Conservation (phyloP, 2,797 vertebrate species). For the Enteromius thamalakanensis region DNA sequence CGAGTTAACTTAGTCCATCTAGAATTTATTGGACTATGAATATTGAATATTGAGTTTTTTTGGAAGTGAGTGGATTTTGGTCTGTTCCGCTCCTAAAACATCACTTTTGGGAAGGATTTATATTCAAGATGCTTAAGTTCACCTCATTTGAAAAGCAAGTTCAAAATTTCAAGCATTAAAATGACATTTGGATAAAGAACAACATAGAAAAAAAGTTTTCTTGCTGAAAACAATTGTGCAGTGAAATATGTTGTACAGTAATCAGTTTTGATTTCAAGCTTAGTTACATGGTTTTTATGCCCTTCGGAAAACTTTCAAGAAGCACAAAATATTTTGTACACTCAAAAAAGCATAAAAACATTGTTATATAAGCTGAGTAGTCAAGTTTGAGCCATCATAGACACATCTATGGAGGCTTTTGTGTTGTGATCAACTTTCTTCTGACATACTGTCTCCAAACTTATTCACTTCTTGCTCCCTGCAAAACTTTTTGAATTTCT, state of each 20-base stretch:
- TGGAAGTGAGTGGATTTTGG: background rate
- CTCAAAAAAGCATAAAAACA: background rate
- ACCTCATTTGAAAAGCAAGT: background rate
- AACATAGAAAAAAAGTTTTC: background rate
- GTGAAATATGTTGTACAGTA: background rate
- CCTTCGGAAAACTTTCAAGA: background rate
- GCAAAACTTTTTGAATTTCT: conserved; percentile 1
- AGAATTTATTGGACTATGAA: background rate
- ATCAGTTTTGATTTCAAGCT: background rate
- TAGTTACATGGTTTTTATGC: conserved; percentile 5
- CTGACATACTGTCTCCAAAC: background rate
- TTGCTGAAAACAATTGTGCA: background rate
- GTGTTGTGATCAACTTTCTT: background rate
- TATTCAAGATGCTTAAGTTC: background rate
- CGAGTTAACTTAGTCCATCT: background rate
- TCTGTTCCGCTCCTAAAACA: background rate
- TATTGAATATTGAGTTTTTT: background rate
- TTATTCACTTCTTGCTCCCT: background rate
- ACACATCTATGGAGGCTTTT: background rate
- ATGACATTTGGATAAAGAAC: background rate
- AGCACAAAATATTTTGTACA: background rate
- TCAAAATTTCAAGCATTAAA: background rate
- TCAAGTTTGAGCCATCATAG: conserved; percentile 6
- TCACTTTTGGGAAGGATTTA: background rate
- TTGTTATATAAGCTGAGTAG: conserved; percentile 4